A percentile compares a stretch with the other conserved stretches of the same genome.
These are phyloP conservation scores for Hylyphantes graminicola DNA, from an alignment of 1,140 invertebrate species.

Conservation along the genomic window DNA sequence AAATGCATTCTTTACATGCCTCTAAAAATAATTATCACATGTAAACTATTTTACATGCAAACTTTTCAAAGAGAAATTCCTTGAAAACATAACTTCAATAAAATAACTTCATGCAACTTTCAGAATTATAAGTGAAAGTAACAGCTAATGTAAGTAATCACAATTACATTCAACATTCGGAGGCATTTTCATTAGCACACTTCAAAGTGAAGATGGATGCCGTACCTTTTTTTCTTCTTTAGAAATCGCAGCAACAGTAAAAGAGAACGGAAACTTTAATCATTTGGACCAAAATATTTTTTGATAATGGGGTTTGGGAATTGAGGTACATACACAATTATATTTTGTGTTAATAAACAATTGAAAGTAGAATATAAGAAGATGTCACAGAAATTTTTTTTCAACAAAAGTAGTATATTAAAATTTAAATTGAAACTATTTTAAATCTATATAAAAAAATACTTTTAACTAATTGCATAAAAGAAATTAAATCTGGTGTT, in stretches of 20 bases:
- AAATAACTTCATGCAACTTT: background rate
- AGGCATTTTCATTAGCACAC: constrained; percentile 43
- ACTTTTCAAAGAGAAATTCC: background rate
- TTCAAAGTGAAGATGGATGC: constrained; percentile 46
- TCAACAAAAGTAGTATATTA: too few species aligned
- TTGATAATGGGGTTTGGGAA: too few species aligned
- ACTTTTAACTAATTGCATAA: too few species aligned
- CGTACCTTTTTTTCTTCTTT: constrained; percentile 59
- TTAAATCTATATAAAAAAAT: too few species aligned
- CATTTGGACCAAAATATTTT: too few species aligned
- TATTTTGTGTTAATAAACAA: too few species aligned
- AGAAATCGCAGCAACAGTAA: constrained; percentile 49
- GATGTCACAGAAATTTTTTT: too few species aligned
- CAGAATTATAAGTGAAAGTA: constrained; percentile 18
- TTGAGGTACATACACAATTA: too few species aligned
- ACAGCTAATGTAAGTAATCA: constrained; percentile 19
- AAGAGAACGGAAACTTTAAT: constrained; percentile 1
- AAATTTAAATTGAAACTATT: too few species aligned
- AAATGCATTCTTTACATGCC: constrained; percentile 2
- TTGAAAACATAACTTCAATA: background rate
- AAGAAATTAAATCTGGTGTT: too few species aligned
- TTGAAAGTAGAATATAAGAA: too few species aligned
- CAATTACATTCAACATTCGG: constrained; percentile 48
- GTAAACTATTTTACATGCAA: background rate
- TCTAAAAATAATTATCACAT: background rate